A percentile compares a stretch with the other conserved stretches of the same genome.
Evolutionary conservation across 1,140 invertebrate species (phyloP).

Genomic region (Lamellibrachia luymesi): DNA sequence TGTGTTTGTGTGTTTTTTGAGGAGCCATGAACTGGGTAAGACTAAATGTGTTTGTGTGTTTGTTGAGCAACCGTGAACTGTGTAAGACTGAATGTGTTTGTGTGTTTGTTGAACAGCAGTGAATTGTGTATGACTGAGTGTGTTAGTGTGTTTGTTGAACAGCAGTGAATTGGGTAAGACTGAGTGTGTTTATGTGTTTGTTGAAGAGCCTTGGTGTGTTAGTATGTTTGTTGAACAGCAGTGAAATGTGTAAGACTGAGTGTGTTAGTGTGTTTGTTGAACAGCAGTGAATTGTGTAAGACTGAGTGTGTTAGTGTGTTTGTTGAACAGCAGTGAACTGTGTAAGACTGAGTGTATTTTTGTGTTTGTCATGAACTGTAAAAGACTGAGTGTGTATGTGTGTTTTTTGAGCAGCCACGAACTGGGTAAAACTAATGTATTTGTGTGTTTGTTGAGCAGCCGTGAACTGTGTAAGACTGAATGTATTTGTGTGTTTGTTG

Average conservation of each 20-base stretch:
- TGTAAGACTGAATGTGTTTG: neutral
- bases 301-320: neutral
- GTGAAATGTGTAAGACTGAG: neutral
- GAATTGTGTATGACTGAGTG: neutral
- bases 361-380: conserved; percentile 41
- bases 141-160: neutral
- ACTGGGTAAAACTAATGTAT: neutral
- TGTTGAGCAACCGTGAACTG: neutral
- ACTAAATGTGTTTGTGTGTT: neutral
- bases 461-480: neutral
- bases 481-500: neutral
- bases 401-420: neutral
- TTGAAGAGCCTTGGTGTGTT: neutral
- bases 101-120: neutral
- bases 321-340: neutral
- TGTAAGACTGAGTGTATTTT: neutral
- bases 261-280: neutral
- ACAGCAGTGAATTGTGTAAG: neutral
- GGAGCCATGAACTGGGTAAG: neutral
- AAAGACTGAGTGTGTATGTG: conserved; percentile 40
- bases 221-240: neutral
- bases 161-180: neutral
- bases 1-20: neutral
- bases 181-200: neutral
- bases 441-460: neutral